Conservation (phyloP, 2,113 vertebrate genomes). For the Rousettus leschenaultii region DNA sequence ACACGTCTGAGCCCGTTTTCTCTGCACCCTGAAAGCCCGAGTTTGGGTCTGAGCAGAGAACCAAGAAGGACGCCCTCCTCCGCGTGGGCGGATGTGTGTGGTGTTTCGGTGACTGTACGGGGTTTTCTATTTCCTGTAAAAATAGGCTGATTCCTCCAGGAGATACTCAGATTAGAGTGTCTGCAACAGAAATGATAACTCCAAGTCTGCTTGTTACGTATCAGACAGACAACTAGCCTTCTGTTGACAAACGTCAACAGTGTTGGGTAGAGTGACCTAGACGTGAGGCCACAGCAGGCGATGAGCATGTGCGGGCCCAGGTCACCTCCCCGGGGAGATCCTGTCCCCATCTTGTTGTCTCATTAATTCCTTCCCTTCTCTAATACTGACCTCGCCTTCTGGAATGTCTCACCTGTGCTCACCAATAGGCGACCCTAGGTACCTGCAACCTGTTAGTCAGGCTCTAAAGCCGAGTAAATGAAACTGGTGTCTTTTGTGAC, state of each 20-base stretch:
- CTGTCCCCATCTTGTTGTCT: not conserved
- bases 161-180: not conserved
- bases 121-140: not conserved
- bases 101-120: not conserved
- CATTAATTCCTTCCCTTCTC: slow-evolving; percentile 21
- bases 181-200: not conserved
- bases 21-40: not conserved
- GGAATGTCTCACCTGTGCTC: not conserved
- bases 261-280: not conserved
- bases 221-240: not conserved
- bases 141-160: not conserved
- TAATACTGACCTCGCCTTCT: not conserved
- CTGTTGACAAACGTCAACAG: not conserved
- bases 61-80: not conserved
- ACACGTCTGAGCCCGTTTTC: not conserved
- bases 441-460: slow-evolving; percentile 35
- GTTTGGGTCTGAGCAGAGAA: not conserved
- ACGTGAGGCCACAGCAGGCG: not conserved
- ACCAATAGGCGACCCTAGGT: not conserved
- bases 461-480: not conserved
- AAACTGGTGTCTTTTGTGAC: slow-evolving; percentile 1
- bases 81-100: not conserved
- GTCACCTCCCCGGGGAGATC: not conserved
- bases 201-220: not conserved
- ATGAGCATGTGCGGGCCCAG: not conserved